Conservation (phyloP, 1,140 invertebrate genomes). For the Penaeus japonicus region DNA sequence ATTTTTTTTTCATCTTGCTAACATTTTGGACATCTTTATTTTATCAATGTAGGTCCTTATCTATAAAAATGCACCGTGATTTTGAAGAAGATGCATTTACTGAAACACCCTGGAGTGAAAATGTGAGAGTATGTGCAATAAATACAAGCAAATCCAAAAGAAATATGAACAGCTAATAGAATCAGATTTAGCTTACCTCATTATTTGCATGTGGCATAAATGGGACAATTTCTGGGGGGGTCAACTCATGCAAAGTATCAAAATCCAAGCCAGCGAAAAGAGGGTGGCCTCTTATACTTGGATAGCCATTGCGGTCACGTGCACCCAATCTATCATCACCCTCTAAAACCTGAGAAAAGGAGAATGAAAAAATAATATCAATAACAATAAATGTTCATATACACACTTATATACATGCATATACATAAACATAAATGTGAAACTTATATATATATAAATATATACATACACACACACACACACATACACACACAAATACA, state of each 20-base stretch:
- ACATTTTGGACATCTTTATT: too few species aligned
- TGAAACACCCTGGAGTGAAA: too few species aligned
- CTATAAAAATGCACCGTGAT: too few species aligned
- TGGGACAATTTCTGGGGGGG: conserved; percentile 81
- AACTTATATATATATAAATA: not conserved
- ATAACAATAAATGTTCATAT: not conserved
- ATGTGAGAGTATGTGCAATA: too few species aligned
- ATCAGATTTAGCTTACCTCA: conserved; percentile 12
- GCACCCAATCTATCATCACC: conserved; percentile 83
- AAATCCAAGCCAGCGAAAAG: conserved; percentile 89
- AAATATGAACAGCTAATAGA: not conserved
- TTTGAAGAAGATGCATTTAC: too few species aligned
- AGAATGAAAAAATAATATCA: not conserved
- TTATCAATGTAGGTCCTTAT: too few species aligned
- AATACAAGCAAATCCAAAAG: too few species aligned
- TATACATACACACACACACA: too few species aligned
- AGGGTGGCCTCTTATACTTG: conserved; percentile 81
- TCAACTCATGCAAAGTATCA: conserved; percentile 78
- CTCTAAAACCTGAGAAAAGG: conserved; percentile 71
- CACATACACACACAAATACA: too few species aligned
- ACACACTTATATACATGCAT: not conserved
- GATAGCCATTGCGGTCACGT: conserved; percentile 75
- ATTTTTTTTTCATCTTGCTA: too few species aligned
- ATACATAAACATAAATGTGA: not conserved
- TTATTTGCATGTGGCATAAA: conserved; percentile 78